These are phyloP conservation scores for Perognathus longimembris DNA, from an alignment of 2,113 vertebrate species.

Conservation along the genomic window DNA sequence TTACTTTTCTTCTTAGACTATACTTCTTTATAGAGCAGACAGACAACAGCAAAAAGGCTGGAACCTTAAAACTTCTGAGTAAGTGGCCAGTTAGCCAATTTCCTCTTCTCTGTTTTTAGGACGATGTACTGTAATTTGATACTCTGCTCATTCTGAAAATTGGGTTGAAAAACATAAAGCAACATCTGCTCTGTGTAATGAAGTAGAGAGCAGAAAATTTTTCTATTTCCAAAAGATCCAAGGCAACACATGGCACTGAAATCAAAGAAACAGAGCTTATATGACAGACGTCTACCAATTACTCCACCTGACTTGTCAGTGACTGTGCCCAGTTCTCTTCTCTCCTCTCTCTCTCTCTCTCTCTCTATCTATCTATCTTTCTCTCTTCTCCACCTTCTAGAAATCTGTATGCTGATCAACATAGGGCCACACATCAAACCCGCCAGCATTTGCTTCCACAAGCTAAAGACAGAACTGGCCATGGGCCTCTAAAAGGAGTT, in stretches of 20 bases:
- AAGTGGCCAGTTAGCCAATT: not conserved
- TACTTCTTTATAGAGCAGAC: not conserved
- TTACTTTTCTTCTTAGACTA: not conserved
- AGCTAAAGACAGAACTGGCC: not conserved
- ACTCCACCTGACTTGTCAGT: not conserved
- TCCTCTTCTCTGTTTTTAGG: slow-evolving; percentile 11
- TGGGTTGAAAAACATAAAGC: slow-evolving; percentile 45
- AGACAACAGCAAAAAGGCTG: not conserved
- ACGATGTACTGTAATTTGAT: not conserved
- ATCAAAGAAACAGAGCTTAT: slow-evolving; percentile 8
- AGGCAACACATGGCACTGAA: slow-evolving; percentile 4
- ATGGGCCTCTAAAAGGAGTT: not conserved
- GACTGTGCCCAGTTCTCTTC: not conserved
- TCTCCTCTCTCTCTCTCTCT: not conserved
- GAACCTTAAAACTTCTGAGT: not conserved
- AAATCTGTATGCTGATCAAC: not conserved
- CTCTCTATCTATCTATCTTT: not conserved
- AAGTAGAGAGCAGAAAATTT: slow-evolving; percentile 3
- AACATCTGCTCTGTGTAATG: slow-evolving; percentile 65
- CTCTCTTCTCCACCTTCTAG: no score
- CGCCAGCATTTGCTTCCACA: not conserved
- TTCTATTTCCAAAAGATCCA: slow-evolving; percentile 35
- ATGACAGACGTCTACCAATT: not conserved
- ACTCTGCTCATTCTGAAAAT: slow-evolving; percentile 30
- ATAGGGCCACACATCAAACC: not conserved